Conservation (phyloP, 2,888 invertebrate genomes). For the Drosophila barbarae region DNA sequence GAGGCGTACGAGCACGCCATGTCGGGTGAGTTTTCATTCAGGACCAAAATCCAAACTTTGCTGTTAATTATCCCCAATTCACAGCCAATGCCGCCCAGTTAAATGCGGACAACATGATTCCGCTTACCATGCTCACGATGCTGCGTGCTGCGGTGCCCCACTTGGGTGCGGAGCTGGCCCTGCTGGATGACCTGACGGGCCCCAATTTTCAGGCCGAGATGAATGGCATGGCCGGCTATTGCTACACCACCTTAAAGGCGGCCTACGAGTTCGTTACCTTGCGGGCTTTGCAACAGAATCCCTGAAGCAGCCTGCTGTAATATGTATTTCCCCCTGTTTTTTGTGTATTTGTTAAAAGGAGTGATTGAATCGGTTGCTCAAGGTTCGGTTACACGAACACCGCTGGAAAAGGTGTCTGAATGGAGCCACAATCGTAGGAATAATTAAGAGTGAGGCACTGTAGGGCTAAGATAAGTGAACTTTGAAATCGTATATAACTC, state of each 20-base stretch:
- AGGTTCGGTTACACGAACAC: not conserved
- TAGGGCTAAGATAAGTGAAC: conserved; percentile 7
- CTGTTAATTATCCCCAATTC: not conserved
- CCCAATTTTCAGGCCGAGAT: conserved; percentile 78
- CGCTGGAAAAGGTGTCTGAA: not conserved
- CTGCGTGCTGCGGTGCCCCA: conserved; percentile 79
- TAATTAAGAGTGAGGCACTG: conserved; percentile 8
- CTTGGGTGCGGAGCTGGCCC: conserved; percentile 79
- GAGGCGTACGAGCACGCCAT: conserved; percentile 76
- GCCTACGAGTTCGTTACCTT: conserved; percentile 77
- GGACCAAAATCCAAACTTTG: too few species aligned
- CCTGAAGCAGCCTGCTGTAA: conserved; percentile 37
- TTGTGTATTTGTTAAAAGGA: conserved; percentile 48
- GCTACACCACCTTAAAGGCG: conserved; percentile 79
- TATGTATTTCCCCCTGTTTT: conserved; percentile 33
- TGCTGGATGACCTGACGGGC: conserved; percentile 78
- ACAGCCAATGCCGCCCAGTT: conserved; percentile 73
- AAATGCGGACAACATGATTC: conserved; percentile 79
- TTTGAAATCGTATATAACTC: conserved; percentile 15
- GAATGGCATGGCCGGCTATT: conserved; percentile 79
- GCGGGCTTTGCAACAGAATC: conserved; percentile 61
- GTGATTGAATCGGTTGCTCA: conserved; percentile 31
- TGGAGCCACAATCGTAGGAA: conserved; percentile 3
- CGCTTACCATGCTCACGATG: conserved; percentile 78
- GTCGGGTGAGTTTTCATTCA: conserved; percentile 55